A percentile compares a stretch with the other conserved stretches of the same genome.
phyloP scores from a whole-genome alignment of 2,113 vertebrate species.

The Rhabdomys dilectus region DNA sequence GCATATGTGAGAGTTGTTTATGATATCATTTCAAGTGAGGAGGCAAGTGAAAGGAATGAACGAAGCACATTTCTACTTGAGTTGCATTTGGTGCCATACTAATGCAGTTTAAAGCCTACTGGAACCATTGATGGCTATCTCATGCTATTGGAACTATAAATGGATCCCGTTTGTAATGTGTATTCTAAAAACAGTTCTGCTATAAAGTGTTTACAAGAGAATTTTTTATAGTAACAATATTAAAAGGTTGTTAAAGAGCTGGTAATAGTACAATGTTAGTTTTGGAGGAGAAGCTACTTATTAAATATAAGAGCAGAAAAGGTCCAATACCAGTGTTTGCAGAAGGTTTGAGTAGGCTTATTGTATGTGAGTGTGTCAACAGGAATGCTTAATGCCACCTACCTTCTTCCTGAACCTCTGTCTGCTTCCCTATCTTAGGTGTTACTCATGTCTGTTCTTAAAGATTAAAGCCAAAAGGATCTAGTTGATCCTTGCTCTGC shows the following conservation, averaged over 20 bases:
- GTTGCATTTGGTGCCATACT: slow-evolving; percentile 23
- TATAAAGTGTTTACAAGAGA: slow-evolving; percentile 9
- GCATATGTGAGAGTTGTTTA: not conserved
- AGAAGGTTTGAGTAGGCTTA: not conserved
- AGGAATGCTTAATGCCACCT: not conserved
- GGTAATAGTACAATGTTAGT: slow-evolving; percentile 7
- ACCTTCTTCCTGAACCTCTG: not conserved
- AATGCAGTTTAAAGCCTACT: slow-evolving; percentile 32
- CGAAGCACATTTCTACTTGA: slow-evolving; percentile 38
- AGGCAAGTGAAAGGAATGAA: not conserved
- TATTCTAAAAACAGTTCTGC: slow-evolving; percentile 33
- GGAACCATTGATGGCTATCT: not conserved
- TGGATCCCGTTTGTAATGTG: not conserved
- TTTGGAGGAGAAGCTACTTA: not conserved
- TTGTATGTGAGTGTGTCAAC: not conserved
- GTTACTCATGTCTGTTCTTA: not conserved
- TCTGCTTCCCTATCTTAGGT: not conserved
- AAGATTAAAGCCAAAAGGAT: slow-evolving; percentile 22
- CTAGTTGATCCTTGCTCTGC: not conserved
- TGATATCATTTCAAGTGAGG: slow-evolving; percentile 36
- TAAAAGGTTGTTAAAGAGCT: slow-evolving; percentile 9
- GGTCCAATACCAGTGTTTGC: not conserved
- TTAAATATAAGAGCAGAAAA: not conserved
- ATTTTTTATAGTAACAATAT: slow-evolving; percentile 27
- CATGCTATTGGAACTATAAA: not conserved